Percentiles rank a stretch among this genome's conserved stretches.
phyloP scores from a whole-genome alignment of 1,140 invertebrate species.

The Tetragnatha versicolor region DNA sequence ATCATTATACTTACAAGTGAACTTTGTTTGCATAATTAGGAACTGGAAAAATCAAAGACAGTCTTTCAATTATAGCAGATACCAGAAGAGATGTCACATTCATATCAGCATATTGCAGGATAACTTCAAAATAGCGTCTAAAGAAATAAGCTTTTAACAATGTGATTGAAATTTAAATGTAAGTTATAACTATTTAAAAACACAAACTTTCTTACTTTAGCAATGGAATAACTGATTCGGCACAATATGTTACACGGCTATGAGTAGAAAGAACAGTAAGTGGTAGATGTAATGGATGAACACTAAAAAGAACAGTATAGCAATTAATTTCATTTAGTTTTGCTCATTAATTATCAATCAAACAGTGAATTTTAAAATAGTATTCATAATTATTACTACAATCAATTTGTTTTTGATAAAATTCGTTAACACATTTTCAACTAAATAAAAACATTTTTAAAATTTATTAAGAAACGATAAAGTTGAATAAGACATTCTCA shows the following conservation, averaged over 20 bases:
- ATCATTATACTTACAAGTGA: conserved; percentile 27
- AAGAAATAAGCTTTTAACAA: background rate
- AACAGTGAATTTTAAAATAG: background rate
- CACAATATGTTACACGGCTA: conserved; percentile 36
- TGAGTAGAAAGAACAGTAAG: background rate
- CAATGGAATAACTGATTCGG: conserved; percentile 21
- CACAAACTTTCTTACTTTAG: conserved; percentile 30
- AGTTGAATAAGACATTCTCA: background rate
- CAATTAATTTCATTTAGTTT: too few relatives aligned
- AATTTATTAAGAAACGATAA: background rate
- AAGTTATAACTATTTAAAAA: too few relatives aligned
- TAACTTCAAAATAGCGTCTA: conserved; percentile 38
- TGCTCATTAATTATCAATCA: too few relatives aligned
- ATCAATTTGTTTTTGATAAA: background rate
- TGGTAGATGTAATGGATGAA: conserved; percentile 12
- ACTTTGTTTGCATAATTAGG: conserved; percentile 23
- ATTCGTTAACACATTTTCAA: background rate
- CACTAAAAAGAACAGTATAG: conserved; percentile 23
- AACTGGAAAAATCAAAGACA: conserved; percentile 34
- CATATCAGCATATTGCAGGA: conserved; percentile 41
- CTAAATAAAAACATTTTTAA: background rate
- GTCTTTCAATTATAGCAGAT: conserved; percentile 40
- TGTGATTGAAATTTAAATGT: too few relatives aligned
- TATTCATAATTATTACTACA: background rate
- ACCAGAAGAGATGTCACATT: conserved; percentile 16